A percentile compares a stretch with the other conserved stretches of the same genome.
Conservation (phyloP, 2,888 invertebrate species). For the Drosophila prostipennis region DNA sequence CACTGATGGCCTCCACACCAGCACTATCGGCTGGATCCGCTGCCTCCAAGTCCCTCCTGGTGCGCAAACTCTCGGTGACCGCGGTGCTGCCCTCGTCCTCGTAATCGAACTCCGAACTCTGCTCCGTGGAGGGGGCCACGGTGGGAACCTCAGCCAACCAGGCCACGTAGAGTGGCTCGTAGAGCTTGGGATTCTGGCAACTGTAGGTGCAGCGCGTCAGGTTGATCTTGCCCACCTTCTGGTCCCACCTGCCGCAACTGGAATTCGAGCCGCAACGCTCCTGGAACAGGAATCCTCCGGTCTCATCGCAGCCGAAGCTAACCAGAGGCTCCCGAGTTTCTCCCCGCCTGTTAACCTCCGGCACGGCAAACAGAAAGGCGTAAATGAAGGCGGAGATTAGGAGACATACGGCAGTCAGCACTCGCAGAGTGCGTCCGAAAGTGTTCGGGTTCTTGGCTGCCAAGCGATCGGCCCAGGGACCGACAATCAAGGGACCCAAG, state of each 20-base stretch:
- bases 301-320: constrained; percentile 89
- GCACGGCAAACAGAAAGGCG: constrained; percentile 88
- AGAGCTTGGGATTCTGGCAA: constrained; percentile 85
- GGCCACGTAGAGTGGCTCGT: constrained; percentile 82
- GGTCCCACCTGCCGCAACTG: constrained; percentile 89
- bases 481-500: constrained; percentile 90
- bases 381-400: constrained; percentile 89
- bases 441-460: constrained; percentile 82
- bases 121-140: constrained; percentile 81
- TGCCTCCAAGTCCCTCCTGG: constrained; percentile 39
- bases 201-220: constrained; percentile 90
- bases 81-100: constrained; percentile 82
- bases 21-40: constrained; percentile 59
- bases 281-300: constrained; percentile 90
- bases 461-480: constrained; percentile 89
- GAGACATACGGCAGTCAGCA: constrained; percentile 88
- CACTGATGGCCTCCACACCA: constrained; percentile 71
- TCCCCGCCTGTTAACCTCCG: constrained; percentile 86
- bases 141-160: constrained; percentile 81
- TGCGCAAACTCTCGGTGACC: constrained; percentile 77
- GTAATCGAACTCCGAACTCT: constrained; percentile 83
- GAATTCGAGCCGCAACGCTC: constrained; percentile 89
- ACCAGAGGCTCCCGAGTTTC: constrained; percentile 86
- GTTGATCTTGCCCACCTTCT: constrained; percentile 87
- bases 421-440: constrained; percentile 88